Conservation (phyloP, 2,797 vertebrate genomes). For the Chelmon rostratus region DNA sequence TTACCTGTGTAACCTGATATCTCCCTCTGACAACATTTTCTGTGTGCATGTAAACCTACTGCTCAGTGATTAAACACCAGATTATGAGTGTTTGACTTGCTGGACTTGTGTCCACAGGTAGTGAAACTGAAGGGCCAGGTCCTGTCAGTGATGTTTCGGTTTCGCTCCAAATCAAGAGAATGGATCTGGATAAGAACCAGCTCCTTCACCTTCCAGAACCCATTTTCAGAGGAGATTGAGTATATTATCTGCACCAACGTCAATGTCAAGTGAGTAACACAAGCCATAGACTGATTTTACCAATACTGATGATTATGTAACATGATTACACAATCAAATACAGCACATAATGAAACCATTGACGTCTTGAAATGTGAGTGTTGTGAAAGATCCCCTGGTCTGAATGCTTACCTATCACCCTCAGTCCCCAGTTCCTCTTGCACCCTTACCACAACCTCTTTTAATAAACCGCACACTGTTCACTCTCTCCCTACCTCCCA, state of each 20-base stretch:
- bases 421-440: conserved; percentile 43
- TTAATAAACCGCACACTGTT: conserved; percentile 61
- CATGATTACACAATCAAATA: conserved; percentile 40
- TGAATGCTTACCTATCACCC: conserved; percentile 36
- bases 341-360: conserved; percentile 23
- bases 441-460: conserved; percentile 14
- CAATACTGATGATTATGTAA: conserved; percentile 17
- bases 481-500: conserved; percentile 70
- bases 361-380: conserved; percentile 29
- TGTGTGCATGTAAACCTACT: neutral
- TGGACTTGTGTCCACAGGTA: conserved; percentile 85
- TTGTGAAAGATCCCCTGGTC: conserved; percentile 53
- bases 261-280: conserved; percentile 94
- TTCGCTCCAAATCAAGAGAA: conserved; percentile 92
- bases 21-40: neutral
- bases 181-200: conserved; percentile 99
- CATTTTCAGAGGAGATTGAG: conserved; percentile 98
- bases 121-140: conserved; percentile 98
- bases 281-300: conserved; percentile 1
- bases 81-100: conserved; percentile 39
- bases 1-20: conserved; percentile 2
- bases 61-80: neutral
- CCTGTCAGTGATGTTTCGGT: conserved; percentile 98
- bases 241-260: conserved; percentile 99
- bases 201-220: conserved; percentile 99